Evolutionary conservation across 2,888 invertebrate species (phyloP).

Genomic region (Melanophora roralis): DNA sequence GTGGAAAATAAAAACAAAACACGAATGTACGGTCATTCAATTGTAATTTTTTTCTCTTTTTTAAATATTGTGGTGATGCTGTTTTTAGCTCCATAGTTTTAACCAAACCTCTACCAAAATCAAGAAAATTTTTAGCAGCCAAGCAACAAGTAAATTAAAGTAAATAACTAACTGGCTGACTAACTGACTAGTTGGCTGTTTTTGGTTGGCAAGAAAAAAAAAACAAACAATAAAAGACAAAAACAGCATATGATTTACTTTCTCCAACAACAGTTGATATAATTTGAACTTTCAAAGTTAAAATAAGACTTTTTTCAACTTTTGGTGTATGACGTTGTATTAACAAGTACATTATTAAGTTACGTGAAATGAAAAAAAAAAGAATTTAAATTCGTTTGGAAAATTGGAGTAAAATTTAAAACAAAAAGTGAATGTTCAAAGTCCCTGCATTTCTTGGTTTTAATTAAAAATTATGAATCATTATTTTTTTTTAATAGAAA

Average conservation of each 20-base stretch:
- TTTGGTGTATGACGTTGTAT: constrained; percentile 11
- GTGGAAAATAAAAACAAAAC: neutral
- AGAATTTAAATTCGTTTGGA: constrained; percentile 2
- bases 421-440: constrained; percentile 48
- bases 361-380: neutral
- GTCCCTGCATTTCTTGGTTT: neutral
- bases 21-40: no score
- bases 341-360: constrained; percentile 29
- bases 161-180: constrained; percentile 7
- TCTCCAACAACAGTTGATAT: constrained; percentile 53
- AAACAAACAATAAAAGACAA: neutral
- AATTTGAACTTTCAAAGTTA: constrained; percentile 62
- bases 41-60: no score
- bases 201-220: neutral
- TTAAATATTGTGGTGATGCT: no score
- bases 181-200: constrained; percentile 2
- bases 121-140: constrained; percentile 27
- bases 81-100: no score
- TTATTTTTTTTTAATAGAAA: no score
- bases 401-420: constrained; percentile 49
- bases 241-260: constrained; percentile 61
- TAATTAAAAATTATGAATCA: neutral
- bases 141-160: constrained; percentile 1
- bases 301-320: constrained; percentile 28
- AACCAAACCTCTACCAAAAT: no score